These are phyloP conservation scores for Peromyscus eremicus DNA, from an alignment of 2,797 vertebrate genomes.

Conservation along the genomic window DNA sequence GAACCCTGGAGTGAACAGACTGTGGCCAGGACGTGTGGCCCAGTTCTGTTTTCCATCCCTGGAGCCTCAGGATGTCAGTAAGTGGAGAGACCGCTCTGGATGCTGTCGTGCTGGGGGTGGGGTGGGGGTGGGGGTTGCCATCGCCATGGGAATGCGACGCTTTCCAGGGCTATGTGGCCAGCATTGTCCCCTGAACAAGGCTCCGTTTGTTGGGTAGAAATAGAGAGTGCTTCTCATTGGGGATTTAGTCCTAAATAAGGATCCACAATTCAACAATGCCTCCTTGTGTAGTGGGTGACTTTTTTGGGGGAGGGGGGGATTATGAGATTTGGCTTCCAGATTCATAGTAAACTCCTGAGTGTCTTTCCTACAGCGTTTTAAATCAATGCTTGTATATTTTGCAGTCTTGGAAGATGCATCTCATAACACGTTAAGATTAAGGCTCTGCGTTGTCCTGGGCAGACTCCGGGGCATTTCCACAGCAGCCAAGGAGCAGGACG, in stretches of 20 bases:
- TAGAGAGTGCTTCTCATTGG: conserved; percentile 71
- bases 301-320: no score
- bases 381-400: conserved; percentile 47
- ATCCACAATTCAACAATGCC: conserved; percentile 71
- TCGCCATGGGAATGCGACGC: conserved; percentile 63
- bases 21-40: no score
- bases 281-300: conserved; percentile 56
- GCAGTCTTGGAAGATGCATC: background rate
- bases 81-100: background rate
- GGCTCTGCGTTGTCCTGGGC: background rate
- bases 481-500: background rate
- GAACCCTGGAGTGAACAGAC: background rate
- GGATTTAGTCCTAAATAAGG: conserved; percentile 62
- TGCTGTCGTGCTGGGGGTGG: background rate
- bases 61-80: background rate
- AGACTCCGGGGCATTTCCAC: background rate
- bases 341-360: conserved; percentile 30
- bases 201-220: conserved; percentile 72
- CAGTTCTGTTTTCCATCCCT: background rate
- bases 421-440: background rate
- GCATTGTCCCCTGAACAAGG: conserved; percentile 77
- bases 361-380: conserved; percentile 46
- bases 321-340: conserved; percentile 43
- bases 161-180: conserved; percentile 66
- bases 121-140: background rate